phyloP scores from a whole-genome alignment of 1,140 invertebrate genomes.

The Heliconius hewitsoni region DNA sequence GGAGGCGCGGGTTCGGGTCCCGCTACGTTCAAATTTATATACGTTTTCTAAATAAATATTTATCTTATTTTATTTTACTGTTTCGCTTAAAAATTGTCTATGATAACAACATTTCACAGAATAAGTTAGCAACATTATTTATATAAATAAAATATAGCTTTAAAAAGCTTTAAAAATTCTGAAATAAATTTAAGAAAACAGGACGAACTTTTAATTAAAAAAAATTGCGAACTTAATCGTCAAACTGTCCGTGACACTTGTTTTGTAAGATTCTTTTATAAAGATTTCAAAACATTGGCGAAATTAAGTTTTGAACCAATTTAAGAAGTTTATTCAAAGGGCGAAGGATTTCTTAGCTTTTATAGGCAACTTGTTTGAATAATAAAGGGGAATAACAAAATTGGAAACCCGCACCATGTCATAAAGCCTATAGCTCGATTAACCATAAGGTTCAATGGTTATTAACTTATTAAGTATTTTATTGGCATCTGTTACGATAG shows the following conservation, averaged over 20 bases:
- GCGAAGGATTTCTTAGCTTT: slow-evolving; percentile 21
- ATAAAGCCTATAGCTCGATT: slow-evolving; percentile 12
- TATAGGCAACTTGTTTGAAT: slow-evolving; percentile 31
- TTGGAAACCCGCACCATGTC: neutral
- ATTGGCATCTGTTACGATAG: neutral
- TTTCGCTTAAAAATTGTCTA: too few species aligned
- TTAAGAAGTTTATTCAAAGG: slow-evolving; percentile 29
- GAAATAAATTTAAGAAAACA: neutral
- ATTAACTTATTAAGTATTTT: slow-evolving; percentile 9
- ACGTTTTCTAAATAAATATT: too few species aligned
- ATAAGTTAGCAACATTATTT: neutral
- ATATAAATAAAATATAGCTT: neutral
- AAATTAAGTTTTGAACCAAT: slow-evolving; percentile 31
- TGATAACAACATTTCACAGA: too few species aligned
- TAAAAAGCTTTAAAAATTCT: neutral
- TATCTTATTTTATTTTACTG: too few species aligned
- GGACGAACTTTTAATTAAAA: slow-evolving; percentile 31
- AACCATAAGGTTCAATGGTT: slow-evolving; percentile 3
- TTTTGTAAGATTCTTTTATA: slow-evolving; percentile 26
- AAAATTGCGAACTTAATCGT: slow-evolving; percentile 19
- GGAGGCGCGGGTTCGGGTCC: too few species aligned
- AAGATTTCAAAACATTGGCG: slow-evolving; percentile 34
- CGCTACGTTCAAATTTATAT: too few species aligned
- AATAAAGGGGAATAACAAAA: slow-evolving; percentile 17
- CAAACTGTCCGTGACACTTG: slow-evolving; percentile 30